Base-by-base conservation (phyloP, 2,113 vertebrate species). In the Eurypyga helias region DNA sequence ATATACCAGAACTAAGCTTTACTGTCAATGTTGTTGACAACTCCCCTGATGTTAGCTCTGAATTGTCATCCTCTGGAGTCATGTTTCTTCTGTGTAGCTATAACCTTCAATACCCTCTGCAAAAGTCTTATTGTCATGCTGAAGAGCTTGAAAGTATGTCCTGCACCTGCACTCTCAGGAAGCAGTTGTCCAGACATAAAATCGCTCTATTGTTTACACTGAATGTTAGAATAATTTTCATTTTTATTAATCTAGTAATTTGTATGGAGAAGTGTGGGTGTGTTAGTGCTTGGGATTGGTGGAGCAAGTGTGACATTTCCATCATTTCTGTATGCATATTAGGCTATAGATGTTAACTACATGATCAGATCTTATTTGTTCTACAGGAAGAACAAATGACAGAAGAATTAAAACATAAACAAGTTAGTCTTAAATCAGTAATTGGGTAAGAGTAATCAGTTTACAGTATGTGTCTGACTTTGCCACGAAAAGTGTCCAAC, bases 371-470 rank as follows among this genome's bases (percentile, higher is more conserved):
- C 51, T 41, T 58, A 52, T 34, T 86, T 73, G 8, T 93, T 82
- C 25, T 89, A 52, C 89, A 75, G 86, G 80, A 91, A 89, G 61
- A 93, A 67, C 5, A 83, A 89, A 84, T 89, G 87, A 82, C 2
- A 5, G 60, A 92, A 90, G 45, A 76, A 87, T 89, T 90, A 88
- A 88, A 93, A 77, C 43, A 43, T 87, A 86, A 87, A 41, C 31
- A 90, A 73, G 88, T 90, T 77, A 94, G 20, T 54, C 58, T 69
- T 90, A 90, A 91, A 84, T 89, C 84, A 92, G 79, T 71, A 94
- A 93, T 86, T 93, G 79, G 26, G 58, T 85, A 95, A 81, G 48
- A 96, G 71, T 83, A 85, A 83, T 73, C 55, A 81, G 67, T 86
- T 94, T 94, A 66, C 18, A 71, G 24, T 78, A 61, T 28, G 18